A percentile compares a stretch with the other conserved stretches of the same genome.
phyloP scores from a whole-genome alignment of 2,113 vertebrate species.

The Macquaria australasica region DNA sequence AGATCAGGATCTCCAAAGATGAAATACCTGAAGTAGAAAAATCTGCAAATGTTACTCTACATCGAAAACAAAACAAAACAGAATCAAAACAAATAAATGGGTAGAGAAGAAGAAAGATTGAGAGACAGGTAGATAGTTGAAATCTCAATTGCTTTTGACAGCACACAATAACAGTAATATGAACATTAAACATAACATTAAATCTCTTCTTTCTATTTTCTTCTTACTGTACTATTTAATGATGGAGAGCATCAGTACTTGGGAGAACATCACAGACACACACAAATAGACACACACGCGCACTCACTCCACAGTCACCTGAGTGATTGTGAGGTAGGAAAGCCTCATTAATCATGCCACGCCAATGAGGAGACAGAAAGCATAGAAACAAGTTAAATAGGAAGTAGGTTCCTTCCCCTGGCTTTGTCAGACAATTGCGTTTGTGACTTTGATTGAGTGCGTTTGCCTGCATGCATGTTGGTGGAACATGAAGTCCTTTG shows the following conservation, averaged over 20 bases:
- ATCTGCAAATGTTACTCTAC: not conserved
- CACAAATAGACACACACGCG: constrained; percentile 2
- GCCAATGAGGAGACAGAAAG: constrained; percentile 67
- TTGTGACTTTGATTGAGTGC: constrained; percentile 69
- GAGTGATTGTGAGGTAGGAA: constrained; percentile 25
- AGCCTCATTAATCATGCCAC: constrained; percentile 69
- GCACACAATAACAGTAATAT: too few relatives aligned
- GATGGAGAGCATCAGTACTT: not conserved
- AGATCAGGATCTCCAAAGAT: not conserved
- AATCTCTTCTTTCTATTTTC: constrained; percentile 20
- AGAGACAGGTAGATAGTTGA: not conserved
- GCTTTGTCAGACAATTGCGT: constrained; percentile 65
- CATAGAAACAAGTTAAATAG: constrained; percentile 65
- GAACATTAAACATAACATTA: too few relatives aligned
- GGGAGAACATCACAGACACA: constrained; percentile 14
- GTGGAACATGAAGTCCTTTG: constrained; percentile 49
- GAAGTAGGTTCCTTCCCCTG: constrained; percentile 74
- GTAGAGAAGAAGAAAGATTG: not conserved
- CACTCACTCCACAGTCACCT: constrained; percentile 23
- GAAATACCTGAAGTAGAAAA: not conserved
- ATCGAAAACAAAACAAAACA: not conserved
- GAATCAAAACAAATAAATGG: not conserved
- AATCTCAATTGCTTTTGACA: not conserved
- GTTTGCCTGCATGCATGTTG: constrained; percentile 56
- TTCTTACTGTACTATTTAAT: not conserved